Conservation (phyloP, 2,888 invertebrate genomes). For the Ochropleura plecta region DNA sequence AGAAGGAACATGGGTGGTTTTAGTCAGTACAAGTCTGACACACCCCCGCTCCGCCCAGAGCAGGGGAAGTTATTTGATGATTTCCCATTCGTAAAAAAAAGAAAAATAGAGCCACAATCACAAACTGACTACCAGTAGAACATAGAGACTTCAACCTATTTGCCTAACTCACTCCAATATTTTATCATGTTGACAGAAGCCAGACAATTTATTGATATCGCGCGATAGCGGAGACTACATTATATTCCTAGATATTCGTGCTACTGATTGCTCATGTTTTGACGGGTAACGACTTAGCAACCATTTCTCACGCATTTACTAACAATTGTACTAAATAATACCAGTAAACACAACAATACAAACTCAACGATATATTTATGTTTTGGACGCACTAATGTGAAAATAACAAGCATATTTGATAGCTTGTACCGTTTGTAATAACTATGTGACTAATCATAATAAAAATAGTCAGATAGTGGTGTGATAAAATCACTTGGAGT, state of each 20-base stretch:
- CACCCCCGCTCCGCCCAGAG: too few species aligned
- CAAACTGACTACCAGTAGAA: too few species aligned
- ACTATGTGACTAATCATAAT: slow-evolving; percentile 4
- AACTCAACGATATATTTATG: slow-evolving; percentile 26
- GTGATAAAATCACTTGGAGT: slow-evolving; percentile 4
- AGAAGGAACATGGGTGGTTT: too few species aligned
- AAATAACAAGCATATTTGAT: slow-evolving; percentile 24
- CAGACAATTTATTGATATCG: background rate
- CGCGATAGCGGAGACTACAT: background rate
- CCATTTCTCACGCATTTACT: slow-evolving; percentile 13
- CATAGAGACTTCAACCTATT: too few species aligned
- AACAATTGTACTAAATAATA: background rate
- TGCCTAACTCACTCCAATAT: background rate
- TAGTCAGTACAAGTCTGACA: too few species aligned
- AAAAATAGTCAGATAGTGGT: background rate
- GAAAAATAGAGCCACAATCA: too few species aligned
- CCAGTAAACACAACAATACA: background rate
- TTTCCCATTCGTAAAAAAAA: too few species aligned
- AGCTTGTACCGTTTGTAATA: background rate
- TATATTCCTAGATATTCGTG: slow-evolving; percentile 4
- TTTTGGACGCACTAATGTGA: slow-evolving; percentile 26
- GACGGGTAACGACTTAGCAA: slow-evolving; percentile 5
- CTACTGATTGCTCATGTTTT: slow-evolving; percentile 9
- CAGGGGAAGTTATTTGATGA: too few species aligned
- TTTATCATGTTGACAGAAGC: background rate